Evolutionary conservation across 37 sponge, comb jelly and placozoan genomes (phyloP).

Genomic region (Spongilla lacustris): DNA sequence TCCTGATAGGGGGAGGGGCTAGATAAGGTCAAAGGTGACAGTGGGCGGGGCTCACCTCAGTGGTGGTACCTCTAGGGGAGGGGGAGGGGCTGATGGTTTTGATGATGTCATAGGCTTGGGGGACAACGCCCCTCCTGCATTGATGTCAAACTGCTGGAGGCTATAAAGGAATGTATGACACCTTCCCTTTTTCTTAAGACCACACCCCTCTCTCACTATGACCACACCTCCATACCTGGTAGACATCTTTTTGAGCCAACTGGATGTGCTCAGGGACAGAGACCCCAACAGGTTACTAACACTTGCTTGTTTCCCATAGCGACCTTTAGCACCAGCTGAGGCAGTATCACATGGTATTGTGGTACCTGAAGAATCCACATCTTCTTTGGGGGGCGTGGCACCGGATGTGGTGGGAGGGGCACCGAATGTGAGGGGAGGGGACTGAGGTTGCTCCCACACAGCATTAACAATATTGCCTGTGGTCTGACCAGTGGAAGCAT

Average conservation of each 20-base stretch:
- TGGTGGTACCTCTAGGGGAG: background rate
- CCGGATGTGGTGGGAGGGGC: background rate
- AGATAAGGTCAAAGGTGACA: background rate
- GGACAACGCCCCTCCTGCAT: no score
- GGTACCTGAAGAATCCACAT: background rate
- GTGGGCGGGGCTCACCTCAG: background rate
- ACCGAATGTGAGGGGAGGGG: conserved; percentile 28
- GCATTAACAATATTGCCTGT: conserved; percentile 42
- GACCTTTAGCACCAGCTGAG: no score
- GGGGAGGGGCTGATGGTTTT: background rate
- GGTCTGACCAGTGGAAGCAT: conserved; percentile 63
- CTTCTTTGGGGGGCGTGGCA: no score
- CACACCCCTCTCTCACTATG: no score
- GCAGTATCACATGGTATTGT: background rate
- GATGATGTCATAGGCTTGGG: background rate
- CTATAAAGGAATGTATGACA: no score
- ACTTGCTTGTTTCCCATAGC: no score
- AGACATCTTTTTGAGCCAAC: no score
- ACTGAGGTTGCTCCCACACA: conserved; percentile 23
- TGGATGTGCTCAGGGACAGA: no score
- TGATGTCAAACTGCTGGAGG: no score
- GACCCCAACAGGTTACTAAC: no score
- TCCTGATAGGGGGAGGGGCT: conserved; percentile 23
- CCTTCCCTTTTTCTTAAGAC: no score
- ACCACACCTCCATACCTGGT: no score